Base-by-base conservation (phyloP, 2,797 vertebrate genomes). In the Odontamblyopus rebecca region DNA sequence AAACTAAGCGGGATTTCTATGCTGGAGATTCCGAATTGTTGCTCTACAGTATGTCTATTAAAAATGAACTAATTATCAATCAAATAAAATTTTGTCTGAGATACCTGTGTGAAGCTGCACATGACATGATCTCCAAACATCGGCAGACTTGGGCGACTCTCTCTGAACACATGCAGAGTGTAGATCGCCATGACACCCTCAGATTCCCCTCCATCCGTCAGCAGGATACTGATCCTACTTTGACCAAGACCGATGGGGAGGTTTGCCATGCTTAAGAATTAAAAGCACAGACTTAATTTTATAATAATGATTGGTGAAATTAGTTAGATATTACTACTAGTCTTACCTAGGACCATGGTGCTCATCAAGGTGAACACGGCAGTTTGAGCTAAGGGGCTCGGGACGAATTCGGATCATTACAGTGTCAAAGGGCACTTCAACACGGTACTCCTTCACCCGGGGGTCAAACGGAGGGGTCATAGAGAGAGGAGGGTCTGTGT, bases 91-190 rank as follows among this genome's bases (percentile, higher is more conserved):
- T 48, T 48, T 48, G 32, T 48, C 12, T 16, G 63, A 64, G 84
- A 41, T 90, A 98, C 97, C 95, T 99, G 98, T 57, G 95, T 75
- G 81, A 98, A 98, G 68, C 96, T 93, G 64, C 97, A 98, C 29
- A 89, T 93, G 86, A 94, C 91, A n/a, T 96, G 96, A 68, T 96
- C 95, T 63, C 95, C 94, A 76, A 98, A 98, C 84, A 96, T 93
- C 41, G 97, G 98, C 78, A 98, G 90, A 78, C 95, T 97, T 69
- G 98, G 97, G 0, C 95, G 95, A 74, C 94, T 95, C 81, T 98
- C 97, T 5, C 97, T 93, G 78, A 89, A 92, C 77, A 99, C 78
- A 67, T 93, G 94, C 75, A 99, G 82, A 73, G 91, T 97, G 90
- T 98, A 99, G 18, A 90, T 95, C 71, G 92, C 91, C 83, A 96